Evolutionary conservation across 1,140 invertebrate genomes (phyloP).

Genomic region (Camponotus pennsylvanicus): DNA sequence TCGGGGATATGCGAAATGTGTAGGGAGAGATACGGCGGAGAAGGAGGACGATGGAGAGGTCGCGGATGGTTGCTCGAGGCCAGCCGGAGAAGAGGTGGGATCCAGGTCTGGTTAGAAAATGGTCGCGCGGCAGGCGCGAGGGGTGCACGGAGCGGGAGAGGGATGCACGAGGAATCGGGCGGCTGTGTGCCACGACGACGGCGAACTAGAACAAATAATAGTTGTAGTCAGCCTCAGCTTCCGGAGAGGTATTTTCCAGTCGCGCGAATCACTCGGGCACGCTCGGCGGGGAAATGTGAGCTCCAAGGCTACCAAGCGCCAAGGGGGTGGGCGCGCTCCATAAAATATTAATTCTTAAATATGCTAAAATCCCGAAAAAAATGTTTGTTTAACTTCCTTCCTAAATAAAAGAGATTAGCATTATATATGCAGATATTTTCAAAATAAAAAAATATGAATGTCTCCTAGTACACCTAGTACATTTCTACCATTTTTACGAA

Average conservation of each 20-base stretch:
- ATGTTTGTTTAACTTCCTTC: no score
- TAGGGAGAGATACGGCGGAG: conserved; percentile 33
- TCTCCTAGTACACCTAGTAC: neutral
- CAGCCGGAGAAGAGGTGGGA: conserved; percentile 54
- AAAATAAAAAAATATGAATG: neutral
- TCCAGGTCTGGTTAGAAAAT: conserved; percentile 60
- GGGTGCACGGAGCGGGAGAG: neutral
- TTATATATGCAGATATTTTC: neutral
- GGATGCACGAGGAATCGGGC: conserved; percentile 72
- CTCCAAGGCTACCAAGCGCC: no score
- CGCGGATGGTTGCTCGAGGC: conserved; percentile 59
- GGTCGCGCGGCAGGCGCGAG: conserved; percentile 20
- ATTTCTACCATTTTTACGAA: neutral
- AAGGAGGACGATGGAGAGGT: conserved; percentile 53
- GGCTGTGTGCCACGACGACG: conserved; percentile 75
- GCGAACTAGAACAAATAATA: conserved; percentile 84
- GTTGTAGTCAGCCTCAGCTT: conserved; percentile 83
- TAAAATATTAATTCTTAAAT: no score
- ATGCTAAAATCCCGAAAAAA: no score
- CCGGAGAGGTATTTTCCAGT: conserved; percentile 82
- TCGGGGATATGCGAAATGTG: conserved; percentile 58
- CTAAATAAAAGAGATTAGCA: neutral
- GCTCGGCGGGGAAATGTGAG: conserved; percentile 30
- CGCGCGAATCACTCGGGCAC: conserved; percentile 68
- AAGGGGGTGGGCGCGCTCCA: no score